Evolutionary conservation across 2,797 vertebrate species (phyloP).

Genomic region (Anguilla pacifica): DNA sequence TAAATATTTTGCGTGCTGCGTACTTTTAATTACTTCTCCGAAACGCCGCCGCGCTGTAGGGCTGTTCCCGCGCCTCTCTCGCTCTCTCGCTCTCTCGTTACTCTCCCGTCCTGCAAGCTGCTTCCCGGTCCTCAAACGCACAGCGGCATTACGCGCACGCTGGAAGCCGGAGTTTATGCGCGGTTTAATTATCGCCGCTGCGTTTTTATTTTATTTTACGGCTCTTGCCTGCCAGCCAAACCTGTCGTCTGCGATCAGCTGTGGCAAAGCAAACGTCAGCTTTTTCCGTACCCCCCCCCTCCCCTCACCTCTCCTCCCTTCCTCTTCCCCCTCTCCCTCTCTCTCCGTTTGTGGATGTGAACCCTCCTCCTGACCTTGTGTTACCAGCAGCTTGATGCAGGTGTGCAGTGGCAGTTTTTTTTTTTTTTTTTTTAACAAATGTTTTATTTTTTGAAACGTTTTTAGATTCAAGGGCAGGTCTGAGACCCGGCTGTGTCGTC

Average conservation of each 20-base stretch:
- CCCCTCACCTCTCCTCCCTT: too few relatives aligned
- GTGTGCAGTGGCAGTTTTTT: not conserved
- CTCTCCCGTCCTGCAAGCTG: not conserved
- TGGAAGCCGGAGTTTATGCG: not conserved
- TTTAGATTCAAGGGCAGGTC: not conserved
- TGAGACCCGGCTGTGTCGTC: constrained; percentile 7
- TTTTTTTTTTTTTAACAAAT: not conserved
- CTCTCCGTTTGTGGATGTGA: not conserved
- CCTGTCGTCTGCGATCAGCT: constrained; percentile 67
- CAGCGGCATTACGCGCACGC: not conserved
- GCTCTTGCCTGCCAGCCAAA: constrained; percentile 69
- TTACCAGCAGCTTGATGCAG: not conserved
- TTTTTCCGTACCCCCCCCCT: not conserved
- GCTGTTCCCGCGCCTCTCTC: not conserved
- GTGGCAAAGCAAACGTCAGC: not conserved
- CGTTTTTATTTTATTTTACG: constrained; percentile 62
- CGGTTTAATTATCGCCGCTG: constrained; percentile 57
- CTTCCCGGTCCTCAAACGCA: not conserved
- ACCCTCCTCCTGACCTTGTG: not conserved
- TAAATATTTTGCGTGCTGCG: constrained; percentile 4
- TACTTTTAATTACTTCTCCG: not conserved
- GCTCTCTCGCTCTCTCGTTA: not conserved
- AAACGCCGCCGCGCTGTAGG: not conserved
- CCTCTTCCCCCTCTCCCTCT: not conserved
- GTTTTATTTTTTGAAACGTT: not conserved